A percentile compares a stretch with the other conserved stretches of the same genome.
Evolutionary conservation across 2,888 invertebrate species (phyloP).

Genomic region (Mimumesa dahlbomi): DNA sequence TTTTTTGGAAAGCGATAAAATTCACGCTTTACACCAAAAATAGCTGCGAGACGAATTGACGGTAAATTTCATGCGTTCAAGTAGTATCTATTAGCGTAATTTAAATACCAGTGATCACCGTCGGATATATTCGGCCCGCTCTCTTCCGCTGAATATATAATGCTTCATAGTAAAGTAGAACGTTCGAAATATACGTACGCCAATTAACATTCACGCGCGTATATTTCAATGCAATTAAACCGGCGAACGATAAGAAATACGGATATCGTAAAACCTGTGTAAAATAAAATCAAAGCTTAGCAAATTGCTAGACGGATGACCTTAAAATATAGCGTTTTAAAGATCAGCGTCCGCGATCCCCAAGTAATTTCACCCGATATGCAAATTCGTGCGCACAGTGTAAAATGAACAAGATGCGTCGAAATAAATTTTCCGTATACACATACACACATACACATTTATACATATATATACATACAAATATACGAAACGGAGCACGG

Average conservation of each 20-base stretch:
- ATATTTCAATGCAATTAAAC: slow-evolving; percentile 1
- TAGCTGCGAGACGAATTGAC: too few relatives aligned
- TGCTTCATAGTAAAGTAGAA: not conserved
- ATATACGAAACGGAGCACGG: too few relatives aligned
- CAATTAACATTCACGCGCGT: not conserved
- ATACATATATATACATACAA: too few relatives aligned
- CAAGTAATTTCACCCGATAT: not conserved
- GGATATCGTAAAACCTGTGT: not conserved
- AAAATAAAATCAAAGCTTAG: not conserved
- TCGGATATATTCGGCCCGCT: too few relatives aligned
- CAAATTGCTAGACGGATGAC: not conserved
- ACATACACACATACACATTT: too few relatives aligned
- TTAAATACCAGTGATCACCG: too few relatives aligned
- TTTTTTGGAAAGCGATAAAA: too few relatives aligned
- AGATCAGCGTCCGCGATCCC: not conserved
- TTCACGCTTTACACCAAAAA: too few relatives aligned
- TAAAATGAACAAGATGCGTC: not conserved
- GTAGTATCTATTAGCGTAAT: too few relatives aligned
- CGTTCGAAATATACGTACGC: not conserved
- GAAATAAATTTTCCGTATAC: not conserved
- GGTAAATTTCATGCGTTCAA: too few relatives aligned
- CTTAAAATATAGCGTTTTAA: not conserved
- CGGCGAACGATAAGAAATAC: not conserved
- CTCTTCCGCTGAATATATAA: not conserved
- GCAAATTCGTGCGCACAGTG: not conserved